Conservation (phyloP, 2,113 vertebrate species). For the Lagopus muta region DNA sequence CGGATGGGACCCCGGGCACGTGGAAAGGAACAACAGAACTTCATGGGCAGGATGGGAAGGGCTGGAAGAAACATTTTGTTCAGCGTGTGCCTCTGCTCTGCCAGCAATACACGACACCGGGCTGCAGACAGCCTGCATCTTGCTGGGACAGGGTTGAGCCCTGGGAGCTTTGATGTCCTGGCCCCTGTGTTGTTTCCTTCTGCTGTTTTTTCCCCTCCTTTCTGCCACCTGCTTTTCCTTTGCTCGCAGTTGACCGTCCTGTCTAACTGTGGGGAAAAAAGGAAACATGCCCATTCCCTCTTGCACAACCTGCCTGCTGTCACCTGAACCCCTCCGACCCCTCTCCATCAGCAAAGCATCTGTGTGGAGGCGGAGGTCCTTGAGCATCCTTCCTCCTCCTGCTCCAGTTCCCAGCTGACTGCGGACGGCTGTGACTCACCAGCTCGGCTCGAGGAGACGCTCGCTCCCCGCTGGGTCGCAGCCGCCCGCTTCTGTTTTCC, state of each 20-base stretch:
- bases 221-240: conserved; percentile 7
- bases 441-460: conserved; percentile 35
- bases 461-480: not conserved
- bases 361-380: conserved; percentile 1
- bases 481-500: conserved; percentile 16
- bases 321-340: not conserved
- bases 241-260: not conserved
- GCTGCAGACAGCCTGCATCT: not conserved
- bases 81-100: not conserved
- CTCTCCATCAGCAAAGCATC: not conserved
- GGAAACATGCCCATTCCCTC: not conserved
- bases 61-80: not conserved
- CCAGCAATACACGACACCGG: not conserved
- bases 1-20: rapidly evolving
- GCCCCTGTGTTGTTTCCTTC: not conserved
- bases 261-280: not conserved
- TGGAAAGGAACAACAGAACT: rapidly evolving
- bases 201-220: conserved; percentile 13
- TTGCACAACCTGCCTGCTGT: not conserved
- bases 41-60: not conserved
- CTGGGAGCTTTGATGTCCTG: conserved; percentile 8
- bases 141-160: not conserved
- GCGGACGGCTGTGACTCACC: conserved; percentile 6
- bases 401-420: not conserved
- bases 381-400: conserved; percentile 4